Conservation (phyloP, 2,888 invertebrate genomes). For the Dryococelus australis region DNA sequence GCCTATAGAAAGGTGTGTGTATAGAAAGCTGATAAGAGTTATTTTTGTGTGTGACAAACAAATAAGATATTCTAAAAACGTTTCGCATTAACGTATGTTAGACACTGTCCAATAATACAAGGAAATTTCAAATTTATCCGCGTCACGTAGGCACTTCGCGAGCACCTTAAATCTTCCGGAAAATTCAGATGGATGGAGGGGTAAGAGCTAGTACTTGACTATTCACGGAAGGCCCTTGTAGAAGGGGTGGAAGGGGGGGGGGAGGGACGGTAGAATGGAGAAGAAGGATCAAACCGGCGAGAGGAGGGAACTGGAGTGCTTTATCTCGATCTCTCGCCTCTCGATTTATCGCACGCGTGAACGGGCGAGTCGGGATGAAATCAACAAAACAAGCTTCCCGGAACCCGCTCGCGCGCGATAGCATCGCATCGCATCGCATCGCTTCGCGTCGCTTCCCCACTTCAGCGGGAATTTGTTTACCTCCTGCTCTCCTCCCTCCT, state of each 20-base stretch:
- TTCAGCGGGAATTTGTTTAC: background rate
- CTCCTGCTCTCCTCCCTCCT: background rate
- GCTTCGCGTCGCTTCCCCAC: background rate
- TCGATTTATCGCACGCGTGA: background rate
- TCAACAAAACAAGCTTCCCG: conserved; percentile 6
- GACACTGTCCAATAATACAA: too few relatives aligned
- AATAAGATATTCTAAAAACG: too few relatives aligned
- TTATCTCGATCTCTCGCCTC: conserved; percentile 1
- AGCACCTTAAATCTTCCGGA: background rate
- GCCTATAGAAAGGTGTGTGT: too few relatives aligned
- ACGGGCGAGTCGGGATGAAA: background rate
- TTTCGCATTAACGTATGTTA: too few relatives aligned
- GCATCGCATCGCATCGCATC: background rate
- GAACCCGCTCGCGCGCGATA: background rate
- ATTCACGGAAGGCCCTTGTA: background rate
- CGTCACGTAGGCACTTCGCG: background rate
- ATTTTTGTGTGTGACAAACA: too few relatives aligned
- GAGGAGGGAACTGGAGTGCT: background rate
- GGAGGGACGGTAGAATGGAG: too few relatives aligned
- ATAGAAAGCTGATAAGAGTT: too few relatives aligned
- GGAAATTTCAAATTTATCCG: conserved; percentile 6
- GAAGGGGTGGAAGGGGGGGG: background rate
- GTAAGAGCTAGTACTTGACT: background rate
- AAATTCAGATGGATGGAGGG: background rate
- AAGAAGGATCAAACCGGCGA: background rate